phyloP scores from a whole-genome alignment of 2,888 invertebrate species.

The Coelogynopora nodosa region DNA sequence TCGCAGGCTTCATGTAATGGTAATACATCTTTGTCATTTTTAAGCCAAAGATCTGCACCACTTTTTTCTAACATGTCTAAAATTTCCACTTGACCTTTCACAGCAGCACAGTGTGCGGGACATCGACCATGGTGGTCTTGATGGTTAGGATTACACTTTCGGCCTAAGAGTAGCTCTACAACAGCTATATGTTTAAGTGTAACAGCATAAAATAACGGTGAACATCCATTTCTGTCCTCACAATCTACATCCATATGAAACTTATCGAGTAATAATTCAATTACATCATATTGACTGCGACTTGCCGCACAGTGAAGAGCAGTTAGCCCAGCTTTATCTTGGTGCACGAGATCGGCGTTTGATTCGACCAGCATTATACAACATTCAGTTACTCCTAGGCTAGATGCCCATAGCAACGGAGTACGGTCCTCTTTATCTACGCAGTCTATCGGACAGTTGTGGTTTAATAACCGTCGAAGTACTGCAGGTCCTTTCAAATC shows the following conservation, averaged over 20 bases:
- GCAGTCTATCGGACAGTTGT: conserved; percentile 75
- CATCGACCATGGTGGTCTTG: conserved; percentile 86
- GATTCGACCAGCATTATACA: conserved; percentile 81
- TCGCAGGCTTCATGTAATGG: conserved; percentile 82
- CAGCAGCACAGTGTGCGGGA: conserved; percentile 88
- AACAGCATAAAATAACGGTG: conserved; percentile 90
- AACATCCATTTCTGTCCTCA: conserved; percentile 87
- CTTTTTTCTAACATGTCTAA: conserved; percentile 72
- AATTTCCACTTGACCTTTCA: conserved; percentile 87
- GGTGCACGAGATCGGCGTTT: conserved; percentile 75
- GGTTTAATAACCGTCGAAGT: conserved; percentile 71
- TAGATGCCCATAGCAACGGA: conserved; percentile 93
- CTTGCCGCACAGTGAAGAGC: conserved; percentile 95
- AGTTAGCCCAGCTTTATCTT: conserved; percentile 87
- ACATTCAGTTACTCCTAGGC: conserved; percentile 87
- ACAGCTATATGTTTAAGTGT: conserved; percentile 91
- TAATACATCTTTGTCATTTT: conserved; percentile 86
- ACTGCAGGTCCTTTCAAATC: conserved; percentile 61
- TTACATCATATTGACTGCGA: conserved; percentile 84
- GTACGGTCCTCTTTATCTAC: conserved; percentile 86
- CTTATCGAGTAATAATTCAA: conserved; percentile 73
- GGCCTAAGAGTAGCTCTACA: conserved; percentile 78
- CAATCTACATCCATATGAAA: conserved; percentile 79
- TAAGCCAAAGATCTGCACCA: conserved; percentile 83
- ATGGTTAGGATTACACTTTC: conserved; percentile 83